These are phyloP conservation scores for Cyphomyrmex costatus DNA, from an alignment of 1,140 invertebrate genomes.

Conservation along the genomic window DNA sequence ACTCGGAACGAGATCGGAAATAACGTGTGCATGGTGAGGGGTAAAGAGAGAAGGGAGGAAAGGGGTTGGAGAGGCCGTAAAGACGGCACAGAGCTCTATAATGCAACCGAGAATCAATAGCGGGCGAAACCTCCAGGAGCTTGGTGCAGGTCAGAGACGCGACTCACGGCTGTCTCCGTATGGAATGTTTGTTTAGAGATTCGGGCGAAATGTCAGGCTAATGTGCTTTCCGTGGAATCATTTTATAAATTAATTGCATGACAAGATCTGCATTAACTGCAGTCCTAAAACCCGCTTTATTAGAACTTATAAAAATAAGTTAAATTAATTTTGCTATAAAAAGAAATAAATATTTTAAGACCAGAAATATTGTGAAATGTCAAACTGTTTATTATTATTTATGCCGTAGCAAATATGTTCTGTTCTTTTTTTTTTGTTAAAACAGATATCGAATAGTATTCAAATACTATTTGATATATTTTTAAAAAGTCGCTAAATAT, in stretches of 20 bases:
- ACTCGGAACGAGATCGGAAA: constrained; percentile 57
- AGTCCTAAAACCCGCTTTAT: not conserved
- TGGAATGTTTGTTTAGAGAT: constrained; percentile 52
- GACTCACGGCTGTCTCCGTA: constrained; percentile 33
- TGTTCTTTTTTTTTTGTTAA: not conserved
- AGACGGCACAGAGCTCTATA: constrained; percentile 45
- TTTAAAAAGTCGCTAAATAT: not conserved
- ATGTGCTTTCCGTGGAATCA: constrained; percentile 9
- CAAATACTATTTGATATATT: not conserved
- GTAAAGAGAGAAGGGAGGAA: not conserved
- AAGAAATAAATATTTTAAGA: not conserved
- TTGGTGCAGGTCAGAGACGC: constrained; percentile 67
- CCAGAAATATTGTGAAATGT: not conserved
- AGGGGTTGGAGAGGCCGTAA: constrained; percentile 28
- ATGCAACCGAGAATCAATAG: constrained; percentile 67
- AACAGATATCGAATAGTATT: not conserved
- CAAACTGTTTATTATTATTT: not conserved
- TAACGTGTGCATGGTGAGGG: constrained; percentile 18
- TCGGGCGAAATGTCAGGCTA: constrained; percentile 9
- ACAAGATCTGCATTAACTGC: not conserved
- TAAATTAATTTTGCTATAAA: not conserved
- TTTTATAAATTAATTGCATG: not conserved
- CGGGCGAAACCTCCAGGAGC: constrained; percentile 61
- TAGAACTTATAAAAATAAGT: not conserved
- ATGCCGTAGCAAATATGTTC: not conserved